A percentile compares a stretch with the other conserved stretches of the same genome.
These are phyloP conservation scores for Aplochiton taeniatus DNA, from an alignment of 2,797 vertebrate species.

Conservation along the genomic window DNA sequence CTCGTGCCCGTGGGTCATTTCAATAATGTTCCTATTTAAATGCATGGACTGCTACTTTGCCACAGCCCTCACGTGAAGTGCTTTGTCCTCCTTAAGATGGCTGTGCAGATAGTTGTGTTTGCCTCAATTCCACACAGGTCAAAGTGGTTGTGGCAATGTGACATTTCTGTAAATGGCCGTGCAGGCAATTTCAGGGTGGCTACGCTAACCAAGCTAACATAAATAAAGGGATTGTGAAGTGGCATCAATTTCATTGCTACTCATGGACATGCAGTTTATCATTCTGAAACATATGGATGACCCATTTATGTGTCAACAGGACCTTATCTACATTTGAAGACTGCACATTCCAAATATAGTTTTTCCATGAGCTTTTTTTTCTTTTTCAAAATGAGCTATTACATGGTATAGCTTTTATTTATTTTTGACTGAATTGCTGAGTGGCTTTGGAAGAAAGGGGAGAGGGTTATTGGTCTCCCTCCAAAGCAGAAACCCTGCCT, in stretches of 20 bases:
- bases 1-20: slow-evolving; percentile 73
- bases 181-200: slow-evolving; percentile 15
- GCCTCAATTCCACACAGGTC: slow-evolving; percentile 43
- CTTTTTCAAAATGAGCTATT: slow-evolving; percentile 2
- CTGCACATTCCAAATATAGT: neutral
- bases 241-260: slow-evolving; percentile 2
- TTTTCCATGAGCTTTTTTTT: slow-evolving; percentile 2
- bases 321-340: neutral
- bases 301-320: neutral
- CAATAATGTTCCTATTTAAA: slow-evolving; percentile 99
- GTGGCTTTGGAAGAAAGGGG: slow-evolving; percentile 11
- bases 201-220: slow-evolving; percentile 28
- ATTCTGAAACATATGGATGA: neutral
- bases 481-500: slow-evolving; percentile 23
- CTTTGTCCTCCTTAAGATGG: neutral
- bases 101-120: slow-evolving; percentile 49
- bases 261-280: slow-evolving; percentile 12
- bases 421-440: slow-evolving; percentile 11
- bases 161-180: slow-evolving; percentile 14
- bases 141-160: slow-evolving; percentile 34
- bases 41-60: slow-evolving; percentile 91
- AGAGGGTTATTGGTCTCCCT: slow-evolving; percentile 26
- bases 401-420: slow-evolving; percentile 19
- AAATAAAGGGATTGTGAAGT: slow-evolving; percentile 19
- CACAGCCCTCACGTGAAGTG: slow-evolving; percentile 74